phyloP scores from a whole-genome alignment of 2,888 invertebrate species.

The Acanthosepion pharaonis region DNA sequence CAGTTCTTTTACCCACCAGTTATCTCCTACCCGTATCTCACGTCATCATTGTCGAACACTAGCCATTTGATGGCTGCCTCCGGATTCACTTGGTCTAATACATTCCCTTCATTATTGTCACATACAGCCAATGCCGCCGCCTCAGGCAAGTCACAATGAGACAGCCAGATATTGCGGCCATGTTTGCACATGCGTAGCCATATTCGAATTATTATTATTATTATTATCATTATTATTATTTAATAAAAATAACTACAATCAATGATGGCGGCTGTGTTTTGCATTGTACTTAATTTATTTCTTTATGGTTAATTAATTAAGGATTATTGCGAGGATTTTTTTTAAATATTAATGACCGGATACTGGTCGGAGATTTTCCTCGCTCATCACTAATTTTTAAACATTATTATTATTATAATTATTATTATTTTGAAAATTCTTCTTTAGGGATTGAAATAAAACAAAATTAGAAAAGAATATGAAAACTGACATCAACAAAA shows the following conservation, averaged over 20 bases:
- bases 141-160: constrained; percentile 36
- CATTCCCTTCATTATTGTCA: constrained; percentile 35
- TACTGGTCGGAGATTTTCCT: background rate
- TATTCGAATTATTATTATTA: background rate
- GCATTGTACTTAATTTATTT: constrained; percentile 25
- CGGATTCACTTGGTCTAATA: constrained; percentile 40
- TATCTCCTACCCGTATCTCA: constrained; percentile 40
- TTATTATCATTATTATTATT: background rate
- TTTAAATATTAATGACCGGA: background rate
- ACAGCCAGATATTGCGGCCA: background rate
- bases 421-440: background rate
- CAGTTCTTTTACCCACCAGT: constrained; percentile 40
- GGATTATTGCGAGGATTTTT: background rate
- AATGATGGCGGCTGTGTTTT: background rate
- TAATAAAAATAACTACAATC: background rate
- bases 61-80: constrained; percentile 42
- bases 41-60: constrained; percentile 42
- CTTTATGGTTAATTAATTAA: background rate
- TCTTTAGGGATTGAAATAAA: background rate
- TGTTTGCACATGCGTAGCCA: background rate
- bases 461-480: background rate
- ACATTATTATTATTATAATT: background rate
- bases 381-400: background rate
- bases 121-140: background rate
- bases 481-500: too few relatives aligned